These are phyloP conservation scores for Microchrysa polita DNA, from an alignment of 2,888 invertebrate species.

Conservation along the genomic window DNA sequence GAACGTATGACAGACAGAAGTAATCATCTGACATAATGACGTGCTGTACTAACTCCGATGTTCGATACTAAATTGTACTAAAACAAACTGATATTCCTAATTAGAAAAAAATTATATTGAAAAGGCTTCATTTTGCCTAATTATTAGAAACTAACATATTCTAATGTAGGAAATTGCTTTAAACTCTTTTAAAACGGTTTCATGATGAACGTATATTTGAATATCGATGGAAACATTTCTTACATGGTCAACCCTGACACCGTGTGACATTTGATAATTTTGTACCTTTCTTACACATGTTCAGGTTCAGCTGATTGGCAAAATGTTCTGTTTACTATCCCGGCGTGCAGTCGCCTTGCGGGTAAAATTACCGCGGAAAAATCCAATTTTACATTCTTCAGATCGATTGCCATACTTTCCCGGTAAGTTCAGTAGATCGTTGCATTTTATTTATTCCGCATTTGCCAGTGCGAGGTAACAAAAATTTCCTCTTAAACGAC, in stretches of 20 bases:
- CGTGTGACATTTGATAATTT: too few species aligned
- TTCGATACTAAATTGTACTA: too few species aligned
- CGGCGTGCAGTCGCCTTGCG: constrained; percentile 56
- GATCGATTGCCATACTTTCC: constrained; percentile 44
- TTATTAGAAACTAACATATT: too few species aligned
- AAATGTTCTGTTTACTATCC: constrained; percentile 63
- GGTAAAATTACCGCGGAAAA: constrained; percentile 53
- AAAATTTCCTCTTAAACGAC: background rate
- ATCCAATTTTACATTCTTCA: constrained; percentile 41
- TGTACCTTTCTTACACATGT: too few species aligned
- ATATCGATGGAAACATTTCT: too few species aligned
- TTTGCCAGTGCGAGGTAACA: background rate
- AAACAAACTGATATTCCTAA: constrained; percentile 2
- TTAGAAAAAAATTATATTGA: too few species aligned
- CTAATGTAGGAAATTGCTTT: too few species aligned
- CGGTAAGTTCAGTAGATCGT: constrained; percentile 23
- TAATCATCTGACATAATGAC: background rate
- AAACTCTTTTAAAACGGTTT: too few species aligned
- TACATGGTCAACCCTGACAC: too few species aligned
- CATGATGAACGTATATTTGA: too few species aligned
- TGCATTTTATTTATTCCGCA: background rate
- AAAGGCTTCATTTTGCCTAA: too few species aligned
- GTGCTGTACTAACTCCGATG: too few species aligned
- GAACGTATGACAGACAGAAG: background rate
- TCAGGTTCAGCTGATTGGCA: constrained; percentile 47